phyloP scores from a whole-genome alignment of 2,797 vertebrate species.

The Syngnathus acus region DNA sequence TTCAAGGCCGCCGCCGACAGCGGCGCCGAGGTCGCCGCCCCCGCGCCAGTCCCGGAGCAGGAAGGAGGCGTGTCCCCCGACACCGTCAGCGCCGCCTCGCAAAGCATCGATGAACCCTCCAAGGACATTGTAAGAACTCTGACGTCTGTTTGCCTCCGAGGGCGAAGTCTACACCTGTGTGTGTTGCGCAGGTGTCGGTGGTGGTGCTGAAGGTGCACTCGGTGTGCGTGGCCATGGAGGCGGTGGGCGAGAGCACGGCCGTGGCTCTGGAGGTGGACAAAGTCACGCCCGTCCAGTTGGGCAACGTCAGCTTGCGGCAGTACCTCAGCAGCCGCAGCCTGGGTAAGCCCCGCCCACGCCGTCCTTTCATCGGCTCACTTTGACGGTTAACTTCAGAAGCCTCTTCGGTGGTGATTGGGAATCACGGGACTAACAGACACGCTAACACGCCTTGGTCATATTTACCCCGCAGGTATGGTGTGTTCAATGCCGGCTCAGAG shows the following conservation, averaged over 20 bases:
- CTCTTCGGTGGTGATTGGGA: background rate
- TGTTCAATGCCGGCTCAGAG: constrained; percentile 65
- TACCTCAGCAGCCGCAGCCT: constrained; percentile 89
- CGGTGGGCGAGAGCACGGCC: constrained; percentile 81
- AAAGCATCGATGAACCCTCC: constrained; percentile 80
- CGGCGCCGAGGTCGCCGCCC: constrained; percentile 69
- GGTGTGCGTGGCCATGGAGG: constrained; percentile 82
- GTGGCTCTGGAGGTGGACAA: constrained; percentile 84
- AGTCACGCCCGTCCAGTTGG: constrained; percentile 82
- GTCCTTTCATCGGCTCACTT: no score
- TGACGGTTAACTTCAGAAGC: no score
- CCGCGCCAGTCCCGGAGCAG: constrained; percentile 58
- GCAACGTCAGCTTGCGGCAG: constrained; percentile 87
- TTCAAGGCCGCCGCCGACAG: constrained; percentile 70
- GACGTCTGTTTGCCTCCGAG: no score
- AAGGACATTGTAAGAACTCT: constrained; percentile 79
- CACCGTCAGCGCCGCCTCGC: constrained; percentile 84
- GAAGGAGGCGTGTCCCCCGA: constrained; percentile 84
- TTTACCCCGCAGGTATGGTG: constrained; percentile 66
- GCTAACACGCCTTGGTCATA: constrained; percentile 19
- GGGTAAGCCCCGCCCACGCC: constrained; percentile 67
- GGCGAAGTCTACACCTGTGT: background rate
- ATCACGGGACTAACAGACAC: constrained; percentile 14
- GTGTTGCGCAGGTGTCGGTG: constrained; percentile 81
- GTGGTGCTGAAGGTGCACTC: constrained; percentile 88